A percentile compares a stretch with the other conserved stretches of the same genome.
Evolutionary conservation across 2,888 invertebrate genomes (phyloP).

Genomic region (Polyommatus icarus): DNA sequence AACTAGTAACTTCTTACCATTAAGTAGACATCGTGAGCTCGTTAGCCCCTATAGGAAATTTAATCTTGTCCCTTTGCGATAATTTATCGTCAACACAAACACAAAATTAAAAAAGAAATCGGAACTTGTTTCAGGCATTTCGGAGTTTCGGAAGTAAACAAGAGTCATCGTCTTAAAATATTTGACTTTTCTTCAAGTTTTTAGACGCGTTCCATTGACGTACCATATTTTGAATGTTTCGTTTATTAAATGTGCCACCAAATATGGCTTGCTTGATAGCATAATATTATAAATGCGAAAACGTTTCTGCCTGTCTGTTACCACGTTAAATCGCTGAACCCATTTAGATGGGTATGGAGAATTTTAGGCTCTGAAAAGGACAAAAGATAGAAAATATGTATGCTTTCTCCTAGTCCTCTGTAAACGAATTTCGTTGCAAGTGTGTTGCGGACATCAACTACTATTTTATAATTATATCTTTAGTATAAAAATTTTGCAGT

Average conservation of each 20-base stretch:
- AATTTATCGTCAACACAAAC: constrained; percentile 23
- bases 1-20: background rate
- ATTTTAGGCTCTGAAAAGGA: too few species aligned
- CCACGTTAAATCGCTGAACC: too few species aligned
- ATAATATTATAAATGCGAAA: too few species aligned
- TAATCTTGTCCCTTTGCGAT: constrained; percentile 22
- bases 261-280: too few species aligned
- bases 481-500: too few species aligned
- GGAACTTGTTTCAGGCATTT: background rate
- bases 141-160: constrained; percentile 20
- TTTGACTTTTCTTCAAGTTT: constrained; percentile 36
- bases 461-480: too few species aligned
- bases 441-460: too few species aligned
- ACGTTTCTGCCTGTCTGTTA: too few species aligned
- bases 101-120: constrained; percentile 3
- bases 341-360: too few species aligned
- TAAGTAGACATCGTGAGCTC: background rate
- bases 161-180: constrained; percentile 21
- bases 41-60: background rate
- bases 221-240: background rate
- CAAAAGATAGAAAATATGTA: too few species aligned
- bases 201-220: constrained; percentile 35
- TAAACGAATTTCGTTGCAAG: too few species aligned
- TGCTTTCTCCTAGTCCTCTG: too few species aligned
- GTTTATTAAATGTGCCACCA: background rate